Conservation (phyloP, 2,797 vertebrate genomes). For the Taenioides sp. region DNA sequence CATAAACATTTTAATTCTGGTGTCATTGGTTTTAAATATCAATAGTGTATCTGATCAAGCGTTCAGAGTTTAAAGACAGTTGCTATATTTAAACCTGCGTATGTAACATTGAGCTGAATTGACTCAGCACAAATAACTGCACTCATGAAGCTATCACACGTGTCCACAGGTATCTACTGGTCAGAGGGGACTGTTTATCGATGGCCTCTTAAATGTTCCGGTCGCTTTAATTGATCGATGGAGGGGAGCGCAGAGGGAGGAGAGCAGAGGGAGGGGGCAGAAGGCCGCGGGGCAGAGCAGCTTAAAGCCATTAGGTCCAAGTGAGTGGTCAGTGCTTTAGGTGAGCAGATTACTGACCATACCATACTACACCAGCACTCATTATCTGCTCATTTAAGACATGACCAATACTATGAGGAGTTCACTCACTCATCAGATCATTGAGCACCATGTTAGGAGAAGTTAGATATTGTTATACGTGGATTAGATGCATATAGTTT, state of each 20-base stretch:
- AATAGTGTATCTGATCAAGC: no score
- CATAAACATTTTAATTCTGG: no score
- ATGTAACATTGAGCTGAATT: slow-evolving; percentile 77
- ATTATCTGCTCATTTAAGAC: background rate
- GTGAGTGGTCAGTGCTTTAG: slow-evolving; percentile 59
- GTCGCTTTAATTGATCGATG: slow-evolving; percentile 85
- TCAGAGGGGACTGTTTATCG: slow-evolving; percentile 79
- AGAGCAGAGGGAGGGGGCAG: slow-evolving; percentile 10
- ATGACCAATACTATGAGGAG: background rate
- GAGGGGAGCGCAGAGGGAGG: slow-evolving; percentile 35
- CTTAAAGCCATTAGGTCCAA: slow-evolving; percentile 78
- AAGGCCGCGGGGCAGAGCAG: slow-evolving; percentile 57
- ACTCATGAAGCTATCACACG: slow-evolving; percentile 67
- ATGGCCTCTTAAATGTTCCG: slow-evolving; percentile 79
- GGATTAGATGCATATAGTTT: background rate
- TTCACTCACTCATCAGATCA: background rate
- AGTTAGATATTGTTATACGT: background rate
- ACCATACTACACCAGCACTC: slow-evolving; percentile 36
- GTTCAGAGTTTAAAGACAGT: background rate
- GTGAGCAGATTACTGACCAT: background rate
- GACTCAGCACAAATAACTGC: slow-evolving; percentile 74
- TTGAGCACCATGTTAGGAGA: background rate
- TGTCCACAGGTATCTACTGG: slow-evolving; percentile 69
- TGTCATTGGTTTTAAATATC: no score
- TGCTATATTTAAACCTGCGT: background rate